Conservation (phyloP, 2,113 vertebrate genomes). For the Daphoenositta chrysoptera region DNA sequence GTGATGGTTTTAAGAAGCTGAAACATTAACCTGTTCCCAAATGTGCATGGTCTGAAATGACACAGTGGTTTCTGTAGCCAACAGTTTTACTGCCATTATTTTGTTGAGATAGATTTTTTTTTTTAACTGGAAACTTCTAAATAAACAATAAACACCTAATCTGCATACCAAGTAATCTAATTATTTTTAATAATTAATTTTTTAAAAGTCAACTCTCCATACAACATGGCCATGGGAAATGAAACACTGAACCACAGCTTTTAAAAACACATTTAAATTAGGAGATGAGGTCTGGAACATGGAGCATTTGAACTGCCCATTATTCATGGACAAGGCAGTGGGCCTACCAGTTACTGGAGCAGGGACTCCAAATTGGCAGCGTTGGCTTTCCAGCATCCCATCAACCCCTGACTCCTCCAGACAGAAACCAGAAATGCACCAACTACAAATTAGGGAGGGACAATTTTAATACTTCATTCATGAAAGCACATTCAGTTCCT, state of each 20-base stretch:
- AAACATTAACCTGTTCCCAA: conserved; percentile 7
- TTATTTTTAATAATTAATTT: not conserved
- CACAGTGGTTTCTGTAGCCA: not conserved
- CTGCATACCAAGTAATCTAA: not conserved
- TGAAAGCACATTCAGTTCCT: not conserved
- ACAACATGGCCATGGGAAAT: not conserved
- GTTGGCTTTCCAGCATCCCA: not conserved
- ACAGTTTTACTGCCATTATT: not conserved
- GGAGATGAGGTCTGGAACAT: conserved; percentile 6
- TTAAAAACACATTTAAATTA: not conserved
- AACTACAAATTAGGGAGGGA: not conserved
- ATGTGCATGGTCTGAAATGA: not conserved
- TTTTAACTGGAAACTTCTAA: not conserved
- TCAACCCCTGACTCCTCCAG: conserved; percentile 16
- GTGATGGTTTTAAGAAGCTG: not conserved
- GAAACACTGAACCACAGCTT: not conserved
- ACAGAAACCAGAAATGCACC: not conserved
- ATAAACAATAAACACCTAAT: not conserved
- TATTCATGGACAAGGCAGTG: not conserved
- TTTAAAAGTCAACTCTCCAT: not conserved
- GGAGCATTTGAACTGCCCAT: not conserved
- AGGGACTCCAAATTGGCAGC: not conserved
- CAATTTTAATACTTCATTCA: not conserved
- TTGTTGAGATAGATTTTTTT: not conserved
- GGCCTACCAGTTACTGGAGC: not conserved